Percentiles rank a stretch among this genome's conserved stretches.
phyloP scores from a whole-genome alignment of 2,113 vertebrate species.

The Steatornis caripensis region DNA sequence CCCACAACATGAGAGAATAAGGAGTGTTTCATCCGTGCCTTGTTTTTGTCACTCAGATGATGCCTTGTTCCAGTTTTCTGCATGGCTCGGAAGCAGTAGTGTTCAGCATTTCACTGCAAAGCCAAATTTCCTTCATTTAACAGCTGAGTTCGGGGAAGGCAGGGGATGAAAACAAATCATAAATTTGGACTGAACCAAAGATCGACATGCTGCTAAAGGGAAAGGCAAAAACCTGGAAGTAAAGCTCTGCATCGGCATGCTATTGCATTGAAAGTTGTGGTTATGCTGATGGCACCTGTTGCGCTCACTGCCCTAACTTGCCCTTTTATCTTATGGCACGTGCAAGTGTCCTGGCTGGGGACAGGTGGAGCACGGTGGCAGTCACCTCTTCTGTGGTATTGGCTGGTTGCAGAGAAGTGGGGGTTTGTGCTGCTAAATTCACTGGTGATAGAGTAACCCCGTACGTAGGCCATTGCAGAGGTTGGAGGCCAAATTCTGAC shows the following conservation, averaged over 20 bases:
- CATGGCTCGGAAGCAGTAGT: background rate
- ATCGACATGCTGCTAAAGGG: constrained; percentile 14
- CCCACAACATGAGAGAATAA: background rate
- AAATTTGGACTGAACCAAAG: constrained; percentile 35
- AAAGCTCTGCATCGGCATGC: background rate
- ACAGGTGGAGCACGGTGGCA: accelerated
- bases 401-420: background rate
- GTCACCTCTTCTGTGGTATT: accelerated
- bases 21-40: background rate
- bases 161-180: constrained; percentile 14
- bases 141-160: background rate
- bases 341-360: background rate
- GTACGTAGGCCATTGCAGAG: background rate
- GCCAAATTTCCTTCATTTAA: background rate
- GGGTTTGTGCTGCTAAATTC: background rate
- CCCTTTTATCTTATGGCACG: accelerated
- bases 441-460: background rate
- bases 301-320: accelerated
- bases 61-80: constrained; percentile 25
- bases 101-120: background rate
- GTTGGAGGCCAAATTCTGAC: background rate
- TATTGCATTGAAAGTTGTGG: background rate
- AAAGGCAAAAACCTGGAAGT: background rate
- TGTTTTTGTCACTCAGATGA: background rate
- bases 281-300: background rate